phyloP scores from a whole-genome alignment of 2,797 vertebrate genomes.

The Trichosurus vulpecula region DNA sequence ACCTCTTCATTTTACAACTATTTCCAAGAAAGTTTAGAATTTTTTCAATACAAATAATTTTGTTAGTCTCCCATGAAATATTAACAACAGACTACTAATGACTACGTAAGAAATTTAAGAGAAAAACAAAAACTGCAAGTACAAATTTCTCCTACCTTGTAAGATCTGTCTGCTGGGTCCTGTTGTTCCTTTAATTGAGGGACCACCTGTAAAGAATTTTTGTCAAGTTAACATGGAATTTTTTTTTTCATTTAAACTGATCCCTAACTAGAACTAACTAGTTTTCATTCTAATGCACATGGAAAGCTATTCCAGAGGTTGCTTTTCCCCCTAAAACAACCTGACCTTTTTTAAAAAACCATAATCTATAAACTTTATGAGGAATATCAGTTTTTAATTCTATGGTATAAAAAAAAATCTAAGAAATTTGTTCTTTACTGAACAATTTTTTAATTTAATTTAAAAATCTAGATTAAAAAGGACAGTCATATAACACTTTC shows the following conservation, averaged over 20 bases:
- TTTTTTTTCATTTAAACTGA: constrained; percentile 57
- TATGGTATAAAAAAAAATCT: neutral
- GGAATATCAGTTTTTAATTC: neutral
- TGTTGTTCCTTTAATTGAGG: constrained; percentile 82
- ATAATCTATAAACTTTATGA: neutral
- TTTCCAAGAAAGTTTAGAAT: constrained; percentile 18
- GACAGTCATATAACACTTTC: neutral
- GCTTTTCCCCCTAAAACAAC: neutral
- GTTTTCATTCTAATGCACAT: constrained; percentile 55
- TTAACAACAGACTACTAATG: constrained; percentile 27
- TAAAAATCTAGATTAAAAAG: neutral
- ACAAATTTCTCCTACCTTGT: constrained; percentile 88
- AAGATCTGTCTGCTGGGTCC: constrained; percentile 97
- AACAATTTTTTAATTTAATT: neutral
- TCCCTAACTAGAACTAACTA: constrained; percentile 55
- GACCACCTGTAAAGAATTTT: constrained; percentile 87
- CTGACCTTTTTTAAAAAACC: neutral
- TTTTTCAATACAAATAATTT: constrained; percentile 33
- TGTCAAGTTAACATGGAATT: constrained; percentile 74
- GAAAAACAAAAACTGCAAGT: constrained; percentile 13
- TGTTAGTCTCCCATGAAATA: constrained; percentile 1
- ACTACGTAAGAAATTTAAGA: constrained; percentile 27
- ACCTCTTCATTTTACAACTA: constrained; percentile 2
- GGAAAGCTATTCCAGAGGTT: neutral
- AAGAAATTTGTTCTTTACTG: neutral